Base-by-base conservation (phyloP, 2,797 vertebrate species). In the Poecilia velifera region DNA sequence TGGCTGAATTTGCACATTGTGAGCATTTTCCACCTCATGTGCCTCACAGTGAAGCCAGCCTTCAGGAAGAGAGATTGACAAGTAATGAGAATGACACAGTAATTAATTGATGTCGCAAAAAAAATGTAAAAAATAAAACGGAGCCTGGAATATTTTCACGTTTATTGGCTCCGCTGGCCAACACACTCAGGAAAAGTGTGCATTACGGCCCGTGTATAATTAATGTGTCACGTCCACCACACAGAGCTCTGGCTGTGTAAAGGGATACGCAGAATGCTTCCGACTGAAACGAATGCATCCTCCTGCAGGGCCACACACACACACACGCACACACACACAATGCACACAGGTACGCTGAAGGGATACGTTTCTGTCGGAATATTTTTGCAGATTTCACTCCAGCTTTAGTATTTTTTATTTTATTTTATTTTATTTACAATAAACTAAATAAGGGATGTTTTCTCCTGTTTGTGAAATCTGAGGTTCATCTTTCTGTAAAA, bases 141-240 rank as follows among this genome's bases (percentile, higher is more conserved):
- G 78, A 80, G 84, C 71, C 78, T n/a, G 64, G 77, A 88, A 87
- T 88, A 86, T 92, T 91, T 91, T 91, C 77, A 82, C 91, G 78
- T 90, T 88, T 89, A 88, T 89, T 89, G 84, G 85, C 80, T 85
- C 68, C 80, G 77, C 89, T 87, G 74, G 74, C 77, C 83, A 83
- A 84, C 73, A 71, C 86, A 86, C 85, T 88, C 79, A 87, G 89
- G 90, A 86, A 92, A 94, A 93, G 94, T 92, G 90, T 93, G 91
- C 92, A 93, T 94, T 94, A 93, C 94, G 89, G 83, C 64, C 41
- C 47, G 87, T 95, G 76, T 84, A 96, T 95, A 93, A 95, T 95
- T 92, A 83, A 96, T 94, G 84, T 43, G 77, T 84, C 83, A 87
- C 82, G 79, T 89, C 87, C 87, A 72, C 77, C 62, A 78, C 82